phyloP scores from a whole-genome alignment of 53 echinoderm and acorn worm genomes.

The Holothuria leucospilota region DNA sequence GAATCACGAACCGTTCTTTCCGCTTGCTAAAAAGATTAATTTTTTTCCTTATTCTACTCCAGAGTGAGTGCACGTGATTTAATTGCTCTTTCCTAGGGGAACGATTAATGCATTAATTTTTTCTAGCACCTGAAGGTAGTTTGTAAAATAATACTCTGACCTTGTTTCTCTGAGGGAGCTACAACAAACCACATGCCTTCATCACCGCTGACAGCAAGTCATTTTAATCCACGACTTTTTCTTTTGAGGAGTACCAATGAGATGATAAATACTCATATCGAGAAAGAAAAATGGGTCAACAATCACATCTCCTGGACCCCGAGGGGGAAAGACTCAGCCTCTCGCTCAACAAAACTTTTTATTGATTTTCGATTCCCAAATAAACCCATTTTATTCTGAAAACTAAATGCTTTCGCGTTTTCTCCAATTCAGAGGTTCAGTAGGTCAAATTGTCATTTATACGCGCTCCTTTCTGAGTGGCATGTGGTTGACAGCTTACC shows the following conservation, averaged over 20 bases:
- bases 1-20: no score
- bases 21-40: no score
- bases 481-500: slow-evolving; percentile 6
- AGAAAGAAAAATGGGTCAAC: no score
- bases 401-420: not conserved
- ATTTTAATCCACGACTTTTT: no score
- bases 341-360: slow-evolving; percentile 8
- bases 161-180: slow-evolving; percentile 4
- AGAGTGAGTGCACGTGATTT: no score
- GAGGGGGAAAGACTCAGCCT: not conserved
- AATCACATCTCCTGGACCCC: no score
- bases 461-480: slow-evolving; percentile 4
- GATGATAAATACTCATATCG: no score
- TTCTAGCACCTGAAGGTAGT: slow-evolving; percentile 20
- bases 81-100: slow-evolving; percentile 7
- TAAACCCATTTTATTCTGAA: not conserved
- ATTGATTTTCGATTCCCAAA: slow-evolving; percentile 16
- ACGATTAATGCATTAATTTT: slow-evolving; percentile 19
- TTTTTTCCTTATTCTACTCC: no score
- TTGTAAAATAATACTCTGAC: slow-evolving; percentile 28
- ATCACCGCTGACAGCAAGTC: no score
- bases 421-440: slow-evolving; percentile 11
- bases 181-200: no score
- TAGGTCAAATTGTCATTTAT: not conserved
- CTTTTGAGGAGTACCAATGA: no score